Conservation (phyloP, 2,888 invertebrate species). For the Baronia brevicornis region DNA sequence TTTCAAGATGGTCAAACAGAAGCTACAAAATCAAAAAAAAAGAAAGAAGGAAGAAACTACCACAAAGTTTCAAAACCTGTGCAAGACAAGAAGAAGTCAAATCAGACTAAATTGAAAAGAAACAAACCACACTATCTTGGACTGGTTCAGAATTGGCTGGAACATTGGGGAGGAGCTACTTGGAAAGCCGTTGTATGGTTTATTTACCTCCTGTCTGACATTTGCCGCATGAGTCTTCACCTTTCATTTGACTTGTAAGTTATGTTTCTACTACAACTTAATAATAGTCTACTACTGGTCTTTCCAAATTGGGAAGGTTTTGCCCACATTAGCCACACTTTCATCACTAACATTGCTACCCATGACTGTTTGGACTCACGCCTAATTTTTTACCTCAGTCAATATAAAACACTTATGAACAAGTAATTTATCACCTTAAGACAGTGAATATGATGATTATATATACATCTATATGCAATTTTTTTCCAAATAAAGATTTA, state of each 20-base stretch:
- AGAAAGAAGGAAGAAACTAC: constrained; percentile 62
- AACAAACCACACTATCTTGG: constrained; percentile 64
- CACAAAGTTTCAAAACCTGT: constrained; percentile 48
- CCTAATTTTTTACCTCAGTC: no score
- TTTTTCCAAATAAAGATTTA: no score
- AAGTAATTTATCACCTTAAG: no score
- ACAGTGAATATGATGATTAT: no score
- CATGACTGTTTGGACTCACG: no score
- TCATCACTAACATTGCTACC: no score
- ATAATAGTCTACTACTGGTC: no score
- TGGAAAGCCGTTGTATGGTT: constrained; percentile 84
- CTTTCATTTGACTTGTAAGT: constrained; percentile 84
- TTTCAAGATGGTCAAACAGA: constrained; percentile 54
- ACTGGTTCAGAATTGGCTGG: constrained; percentile 57
- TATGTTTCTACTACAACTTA: constrained; percentile 1
- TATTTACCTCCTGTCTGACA: constrained; percentile 85
- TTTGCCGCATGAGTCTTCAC: constrained; percentile 85
- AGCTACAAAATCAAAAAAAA: constrained; percentile 50
- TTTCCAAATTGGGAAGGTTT: no score
- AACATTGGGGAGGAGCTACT: constrained; percentile 75
- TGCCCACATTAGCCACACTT: no score
- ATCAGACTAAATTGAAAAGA: constrained; percentile 51
- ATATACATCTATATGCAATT: no score
- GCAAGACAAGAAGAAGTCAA: constrained; percentile 65
- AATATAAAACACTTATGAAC: no score